Evolutionary conservation across 2,113 vertebrate species (phyloP).

Genomic region (Mohoua ochrocephala): DNA sequence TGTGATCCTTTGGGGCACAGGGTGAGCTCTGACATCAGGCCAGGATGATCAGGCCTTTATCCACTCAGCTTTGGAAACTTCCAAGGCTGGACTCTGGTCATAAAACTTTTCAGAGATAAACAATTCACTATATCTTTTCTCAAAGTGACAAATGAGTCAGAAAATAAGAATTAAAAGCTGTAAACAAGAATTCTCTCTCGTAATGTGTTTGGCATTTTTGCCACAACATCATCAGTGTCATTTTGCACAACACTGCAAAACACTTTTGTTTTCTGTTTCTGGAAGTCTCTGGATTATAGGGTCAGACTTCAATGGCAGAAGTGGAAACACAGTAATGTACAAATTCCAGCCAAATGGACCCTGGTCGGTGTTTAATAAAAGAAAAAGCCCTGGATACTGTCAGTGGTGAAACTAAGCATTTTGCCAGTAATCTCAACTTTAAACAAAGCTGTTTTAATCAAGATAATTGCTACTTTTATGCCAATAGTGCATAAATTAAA

Average conservation of each 20-base stretch:
- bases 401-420: neutral
- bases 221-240: neutral
- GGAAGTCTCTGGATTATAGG: neutral
- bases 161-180: neutral
- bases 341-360: neutral
- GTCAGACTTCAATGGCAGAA: neutral
- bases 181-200: neutral
- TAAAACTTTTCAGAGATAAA: neutral
- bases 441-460: slow-evolving; percentile 43
- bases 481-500: slow-evolving; percentile 4
- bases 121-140: neutral
- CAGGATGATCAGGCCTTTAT: neutral
- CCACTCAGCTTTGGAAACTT: neutral
- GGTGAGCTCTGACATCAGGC: neutral
- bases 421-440: slow-evolving; percentile 24
- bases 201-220: neutral
- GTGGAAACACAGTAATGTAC: neutral
- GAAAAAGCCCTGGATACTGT: neutral
- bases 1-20: neutral
- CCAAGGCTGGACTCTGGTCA: neutral
- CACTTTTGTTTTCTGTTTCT: neutral
- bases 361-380: neutral
- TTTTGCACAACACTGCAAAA: neutral
- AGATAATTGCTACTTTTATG: neutral
- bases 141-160: neutral